phyloP scores from a whole-genome alignment of 2,797 vertebrate species.

The Bovichtus variegatus region DNA sequence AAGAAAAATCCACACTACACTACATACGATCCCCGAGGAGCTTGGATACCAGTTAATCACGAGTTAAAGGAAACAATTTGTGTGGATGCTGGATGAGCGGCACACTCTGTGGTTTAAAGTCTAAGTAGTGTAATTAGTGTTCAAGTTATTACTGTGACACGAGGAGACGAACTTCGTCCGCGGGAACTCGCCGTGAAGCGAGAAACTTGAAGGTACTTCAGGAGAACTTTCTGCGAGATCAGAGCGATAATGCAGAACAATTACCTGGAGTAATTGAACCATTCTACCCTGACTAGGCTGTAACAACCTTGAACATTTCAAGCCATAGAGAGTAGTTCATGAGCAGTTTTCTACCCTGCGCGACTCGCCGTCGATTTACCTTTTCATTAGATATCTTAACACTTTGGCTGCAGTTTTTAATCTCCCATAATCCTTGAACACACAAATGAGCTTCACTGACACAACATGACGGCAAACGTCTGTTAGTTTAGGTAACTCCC shows the following conservation, averaged over 20 bases:
- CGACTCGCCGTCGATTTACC: conserved; percentile 9
- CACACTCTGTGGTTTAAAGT: conserved; percentile 33
- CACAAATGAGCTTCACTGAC: conserved; percentile 26
- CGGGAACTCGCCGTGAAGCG: background rate
- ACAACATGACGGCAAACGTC: conserved; percentile 1
- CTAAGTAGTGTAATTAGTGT: conserved; percentile 41
- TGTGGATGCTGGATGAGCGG: conserved; percentile 28
- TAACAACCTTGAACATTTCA: conserved; percentile 26
- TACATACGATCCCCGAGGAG: conserved; percentile 19
- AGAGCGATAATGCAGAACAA: conserved; percentile 14
- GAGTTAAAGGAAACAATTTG: conserved; percentile 47
- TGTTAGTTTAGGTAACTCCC: conserved; percentile 11
- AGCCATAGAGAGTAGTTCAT: conserved; percentile 7
- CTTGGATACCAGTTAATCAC: conserved; percentile 47
- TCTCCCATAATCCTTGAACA: conserved; percentile 42
- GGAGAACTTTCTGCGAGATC: conserved; percentile 4
- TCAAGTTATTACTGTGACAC: conserved; percentile 11
- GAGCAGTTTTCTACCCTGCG: background rate
- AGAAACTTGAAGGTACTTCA: conserved; percentile 16
- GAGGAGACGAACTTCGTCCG: conserved; percentile 10
- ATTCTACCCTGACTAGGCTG: conserved; percentile 17
- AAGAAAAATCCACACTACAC: conserved; percentile 21
- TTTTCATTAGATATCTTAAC: conserved; percentile 24
- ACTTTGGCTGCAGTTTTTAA: conserved; percentile 25
- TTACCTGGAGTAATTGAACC: conserved; percentile 13